phyloP scores from a whole-genome alignment of 2,797 vertebrate species.

The Scomberomorus guttatus region DNA sequence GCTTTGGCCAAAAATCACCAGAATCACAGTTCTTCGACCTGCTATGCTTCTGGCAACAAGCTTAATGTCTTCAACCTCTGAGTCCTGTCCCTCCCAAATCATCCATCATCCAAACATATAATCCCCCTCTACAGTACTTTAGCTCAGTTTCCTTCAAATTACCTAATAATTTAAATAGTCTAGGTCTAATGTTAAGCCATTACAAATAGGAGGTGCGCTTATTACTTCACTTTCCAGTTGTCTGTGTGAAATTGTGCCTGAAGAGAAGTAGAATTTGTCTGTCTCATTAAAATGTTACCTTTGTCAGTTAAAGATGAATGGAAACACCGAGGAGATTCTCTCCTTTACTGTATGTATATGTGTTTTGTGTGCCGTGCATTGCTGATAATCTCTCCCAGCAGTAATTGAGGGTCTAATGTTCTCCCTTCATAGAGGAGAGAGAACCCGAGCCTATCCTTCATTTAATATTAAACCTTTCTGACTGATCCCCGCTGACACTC shows the following conservation, averaged over 20 bases:
- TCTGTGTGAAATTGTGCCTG: slow-evolving; percentile 8
- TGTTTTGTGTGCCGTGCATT: slow-evolving; percentile 43
- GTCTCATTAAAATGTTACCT: slow-evolving; percentile 23
- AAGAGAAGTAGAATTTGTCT: slow-evolving; percentile 2
- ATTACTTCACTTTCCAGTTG: slow-evolving; percentile 2
- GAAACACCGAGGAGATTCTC: slow-evolving; percentile 39
- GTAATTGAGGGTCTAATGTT: slow-evolving; percentile 78
- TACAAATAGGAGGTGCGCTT: neutral
- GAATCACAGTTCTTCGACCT: neutral
- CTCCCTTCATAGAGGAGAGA: slow-evolving; percentile 48
- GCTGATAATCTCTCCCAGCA: slow-evolving; percentile 39
- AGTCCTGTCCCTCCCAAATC: neutral
- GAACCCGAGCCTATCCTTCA: slow-evolving; percentile 76
- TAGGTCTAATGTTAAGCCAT: slow-evolving; percentile 2
- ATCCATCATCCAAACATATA: slow-evolving; percentile 18
- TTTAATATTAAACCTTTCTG: slow-evolving; percentile 80
- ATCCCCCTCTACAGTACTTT: neutral
- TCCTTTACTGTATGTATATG: neutral
- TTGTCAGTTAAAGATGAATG: slow-evolving; percentile 26
- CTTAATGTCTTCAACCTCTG: neutral
- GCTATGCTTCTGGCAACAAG: slow-evolving; percentile 3
- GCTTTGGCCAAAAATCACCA: slow-evolving; percentile 9
- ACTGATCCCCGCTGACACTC: slow-evolving; percentile 69
- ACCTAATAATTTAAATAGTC: slow-evolving; percentile 8
- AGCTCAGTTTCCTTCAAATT: neutral